Conservation (phyloP, 1,140 invertebrate genomes). For the Planococcus citri region DNA sequence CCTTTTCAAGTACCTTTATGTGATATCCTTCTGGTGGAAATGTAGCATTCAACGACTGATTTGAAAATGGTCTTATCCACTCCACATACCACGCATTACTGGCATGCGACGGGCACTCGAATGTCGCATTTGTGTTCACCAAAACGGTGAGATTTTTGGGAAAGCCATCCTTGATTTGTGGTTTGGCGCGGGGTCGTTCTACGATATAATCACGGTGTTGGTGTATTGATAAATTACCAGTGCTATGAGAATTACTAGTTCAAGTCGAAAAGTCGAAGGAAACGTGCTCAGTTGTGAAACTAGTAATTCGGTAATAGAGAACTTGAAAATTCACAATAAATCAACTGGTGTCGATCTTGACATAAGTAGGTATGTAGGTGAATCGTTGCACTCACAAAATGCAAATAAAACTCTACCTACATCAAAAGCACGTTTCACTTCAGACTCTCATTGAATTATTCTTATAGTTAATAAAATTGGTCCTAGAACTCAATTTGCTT, state of each 20-base stretch:
- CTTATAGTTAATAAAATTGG: background rate
- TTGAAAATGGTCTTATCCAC: slow-evolving; percentile 62
- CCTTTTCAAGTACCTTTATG: too few species aligned
- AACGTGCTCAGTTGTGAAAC: too few species aligned
- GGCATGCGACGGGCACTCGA: slow-evolving; percentile 58
- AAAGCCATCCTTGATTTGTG: slow-evolving; percentile 62
- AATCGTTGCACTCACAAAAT: too few species aligned
- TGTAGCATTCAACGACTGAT: slow-evolving; percentile 33
- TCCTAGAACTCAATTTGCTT: background rate
- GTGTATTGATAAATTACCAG: too few species aligned
- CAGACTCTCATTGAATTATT: background rate
- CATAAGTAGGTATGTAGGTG: too few species aligned
- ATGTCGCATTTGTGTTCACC: slow-evolving; percentile 51
- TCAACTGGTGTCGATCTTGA: too few species aligned
- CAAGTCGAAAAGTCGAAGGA: too few species aligned
- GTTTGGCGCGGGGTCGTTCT: slow-evolving; percentile 64
- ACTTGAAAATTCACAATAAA: too few species aligned
- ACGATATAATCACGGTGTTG: too few species aligned
- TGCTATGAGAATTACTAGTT: too few species aligned
- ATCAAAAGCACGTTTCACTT: background rate
- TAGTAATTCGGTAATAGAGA: too few species aligned
- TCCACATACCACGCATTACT: slow-evolving; percentile 61
- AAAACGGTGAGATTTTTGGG: slow-evolving; percentile 62
- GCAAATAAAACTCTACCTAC: too few species aligned
- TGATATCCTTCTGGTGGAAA: slow-evolving; percentile 39